Base-by-base conservation (phyloP, 2,797 vertebrate genomes). In the Stomatorhinus walkeri region DNA sequence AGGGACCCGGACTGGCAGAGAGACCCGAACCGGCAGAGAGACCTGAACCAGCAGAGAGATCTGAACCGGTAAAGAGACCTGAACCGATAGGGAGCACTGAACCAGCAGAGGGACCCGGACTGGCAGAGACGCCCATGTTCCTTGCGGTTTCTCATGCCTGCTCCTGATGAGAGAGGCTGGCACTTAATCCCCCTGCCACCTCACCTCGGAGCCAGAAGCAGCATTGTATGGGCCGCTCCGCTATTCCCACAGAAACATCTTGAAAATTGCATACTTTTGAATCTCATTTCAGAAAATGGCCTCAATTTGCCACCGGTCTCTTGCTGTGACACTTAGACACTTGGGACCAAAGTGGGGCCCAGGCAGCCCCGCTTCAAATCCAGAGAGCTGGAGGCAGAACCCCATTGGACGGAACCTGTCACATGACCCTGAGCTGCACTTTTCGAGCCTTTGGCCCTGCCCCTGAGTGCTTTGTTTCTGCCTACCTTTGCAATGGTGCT, bases 281-380 rank as follows among this genome's bases (percentile, higher is more conserved):
- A 7, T 22, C 36, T 46, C 56, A 43, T 89, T 89, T 89, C 40
- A 28, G 79, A 51, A 85, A 89, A 88, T 89, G 76, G 87, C 79
- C 83, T 49, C 87, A 85, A 68, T 88, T 88, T 89, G 43, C 79
- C 32, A 14, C 59, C 84, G 12, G n/a, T 51, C 84, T 86, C 84
- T 22, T 32, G 5, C 85, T 16, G 85, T 36, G 28, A 14, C 51
- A 86, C 85, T 86, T 86, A 86, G 85, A 86, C 51, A 54, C 24
- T 56, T 14, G 6, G 48, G 49, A 14, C 51, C 22, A 7, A 32
- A 86, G 28, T n/a, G 4, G 10, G 24, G 83, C 52, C 43, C 46
- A 24, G 22, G 8, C 51, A 28, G 49, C 48, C 12, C 84, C 12
- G 1, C n/a, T 84, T 49, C 19, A 85, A 51, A 16, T n/a, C 48